These are phyloP conservation scores for Epistrophe grossulariae DNA, from an alignment of 2,888 invertebrate species.

Conservation along the genomic window DNA sequence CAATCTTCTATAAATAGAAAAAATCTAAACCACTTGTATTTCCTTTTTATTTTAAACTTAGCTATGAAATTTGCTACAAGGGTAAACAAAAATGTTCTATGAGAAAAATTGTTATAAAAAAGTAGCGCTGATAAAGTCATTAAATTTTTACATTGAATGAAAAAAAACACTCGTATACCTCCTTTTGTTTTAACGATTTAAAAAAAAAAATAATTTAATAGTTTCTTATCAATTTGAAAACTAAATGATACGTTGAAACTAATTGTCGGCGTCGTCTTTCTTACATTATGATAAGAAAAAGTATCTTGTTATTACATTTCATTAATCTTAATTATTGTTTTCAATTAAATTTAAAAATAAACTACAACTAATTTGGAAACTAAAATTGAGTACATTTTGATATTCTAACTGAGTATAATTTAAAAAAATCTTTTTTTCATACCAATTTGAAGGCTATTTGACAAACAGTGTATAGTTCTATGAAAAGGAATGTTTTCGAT, in stretches of 20 bases:
- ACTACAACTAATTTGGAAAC: no score
- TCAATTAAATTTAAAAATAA: neutral
- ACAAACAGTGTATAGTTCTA: neutral
- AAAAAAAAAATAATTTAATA: neutral
- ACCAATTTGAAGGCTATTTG: no score
- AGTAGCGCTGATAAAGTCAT: neutral
- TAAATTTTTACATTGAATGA: no score
- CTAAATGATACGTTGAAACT: neutral
- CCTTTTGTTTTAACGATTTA: neutral
- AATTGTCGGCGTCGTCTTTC: neutral
- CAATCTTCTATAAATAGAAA: no score
- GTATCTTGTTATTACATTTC: neutral
- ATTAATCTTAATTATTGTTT: neutral
- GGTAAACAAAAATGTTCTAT: no score
- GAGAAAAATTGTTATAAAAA: no score
- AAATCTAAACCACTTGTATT: no score
- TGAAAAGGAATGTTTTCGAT: neutral
- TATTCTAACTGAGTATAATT: no score
- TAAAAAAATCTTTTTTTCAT: no score
- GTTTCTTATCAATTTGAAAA: constrained; percentile 2
- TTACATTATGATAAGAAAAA: neutral
- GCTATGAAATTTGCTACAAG: no score
- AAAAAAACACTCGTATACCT: neutral
- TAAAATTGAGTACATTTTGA: no score
- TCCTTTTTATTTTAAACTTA: no score